phyloP scores from a whole-genome alignment of 2,888 invertebrate species.

The Emesis russula region DNA sequence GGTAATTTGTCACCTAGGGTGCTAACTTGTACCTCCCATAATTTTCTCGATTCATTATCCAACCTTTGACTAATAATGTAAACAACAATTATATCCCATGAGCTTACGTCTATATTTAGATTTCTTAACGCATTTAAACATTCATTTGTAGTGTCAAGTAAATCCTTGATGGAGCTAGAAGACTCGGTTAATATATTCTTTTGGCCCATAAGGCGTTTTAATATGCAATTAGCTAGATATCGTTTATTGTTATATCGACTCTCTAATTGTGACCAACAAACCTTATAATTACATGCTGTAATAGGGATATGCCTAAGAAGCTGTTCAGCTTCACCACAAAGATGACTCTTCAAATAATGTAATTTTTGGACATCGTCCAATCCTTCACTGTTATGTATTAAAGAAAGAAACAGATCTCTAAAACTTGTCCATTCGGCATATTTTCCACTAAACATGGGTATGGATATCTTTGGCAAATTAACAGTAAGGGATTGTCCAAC shows the following conservation, averaged over 20 bases:
- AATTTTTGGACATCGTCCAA: slow-evolving; percentile 81
- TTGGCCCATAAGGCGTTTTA: slow-evolving; percentile 26
- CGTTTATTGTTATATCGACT: slow-evolving; percentile 1
- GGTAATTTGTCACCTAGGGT: not conserved
- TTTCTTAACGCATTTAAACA: not conserved
- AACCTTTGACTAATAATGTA: not conserved
- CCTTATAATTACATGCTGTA: not conserved
- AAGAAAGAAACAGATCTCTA: slow-evolving; percentile 70
- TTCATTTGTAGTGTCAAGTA: not conserved
- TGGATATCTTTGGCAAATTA: not conserved
- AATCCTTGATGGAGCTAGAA: not conserved
- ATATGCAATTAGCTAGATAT: not conserved
- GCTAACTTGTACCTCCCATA: not conserved
- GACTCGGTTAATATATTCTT: slow-evolving; percentile 25
- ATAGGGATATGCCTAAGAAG: slow-evolving; percentile 15
- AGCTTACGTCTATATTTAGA: not conserved
- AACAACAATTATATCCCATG: not conserved
- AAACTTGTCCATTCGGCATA: slow-evolving; percentile 80
- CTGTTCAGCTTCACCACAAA: slow-evolving; percentile 81
- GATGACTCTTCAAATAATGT: slow-evolving; percentile 75
- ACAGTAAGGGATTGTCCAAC: not conserved
- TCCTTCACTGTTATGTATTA: slow-evolving; percentile 72
- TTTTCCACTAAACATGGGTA: not conserved
- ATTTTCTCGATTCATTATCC: not conserved
- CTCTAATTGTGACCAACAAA: slow-evolving; percentile 2